A percentile compares a stretch with the other conserved stretches of the same genome.
These are phyloP conservation scores for Tetramorium alpestre DNA, from an alignment of 1,140 invertebrate species.

Conservation along the genomic window DNA sequence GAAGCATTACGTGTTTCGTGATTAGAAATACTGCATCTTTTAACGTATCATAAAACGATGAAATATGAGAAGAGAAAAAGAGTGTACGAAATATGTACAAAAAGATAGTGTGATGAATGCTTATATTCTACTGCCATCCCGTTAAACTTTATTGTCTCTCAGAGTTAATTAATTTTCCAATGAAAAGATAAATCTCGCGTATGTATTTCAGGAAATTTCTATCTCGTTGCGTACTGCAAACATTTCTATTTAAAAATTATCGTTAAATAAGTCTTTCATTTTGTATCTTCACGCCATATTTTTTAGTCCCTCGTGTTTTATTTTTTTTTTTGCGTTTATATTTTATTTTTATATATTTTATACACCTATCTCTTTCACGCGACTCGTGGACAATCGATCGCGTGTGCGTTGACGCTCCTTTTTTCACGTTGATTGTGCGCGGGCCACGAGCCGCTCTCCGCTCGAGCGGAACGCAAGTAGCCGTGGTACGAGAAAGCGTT, in stretches of 20 bases:
- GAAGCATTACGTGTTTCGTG: neutral
- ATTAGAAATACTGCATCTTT: no score
- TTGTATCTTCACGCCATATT: neutral
- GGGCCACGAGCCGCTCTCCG: conserved; percentile 7
- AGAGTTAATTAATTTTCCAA: neutral
- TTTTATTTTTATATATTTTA: neutral
- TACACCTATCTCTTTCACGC: neutral
- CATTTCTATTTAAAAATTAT: neutral
- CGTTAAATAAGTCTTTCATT: neutral
- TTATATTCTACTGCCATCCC: neutral
- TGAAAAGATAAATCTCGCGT: neutral
- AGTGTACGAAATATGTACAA: neutral
- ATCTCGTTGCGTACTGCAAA: neutral
- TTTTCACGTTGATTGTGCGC: neutral
- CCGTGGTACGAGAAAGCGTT: neutral
- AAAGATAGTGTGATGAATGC: neutral
- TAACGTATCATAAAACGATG: neutral
- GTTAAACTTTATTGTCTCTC: neutral
- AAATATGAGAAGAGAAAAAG: neutral
- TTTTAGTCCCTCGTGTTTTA: neutral
- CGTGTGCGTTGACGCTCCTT: neutral
- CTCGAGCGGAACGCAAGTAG: conserved; percentile 47
- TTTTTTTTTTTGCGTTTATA: neutral
- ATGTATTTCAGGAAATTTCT: neutral
- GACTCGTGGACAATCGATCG: neutral